Conservation (phyloP, 2,113 vertebrate species). For the Diadophis punctatus region DNA sequence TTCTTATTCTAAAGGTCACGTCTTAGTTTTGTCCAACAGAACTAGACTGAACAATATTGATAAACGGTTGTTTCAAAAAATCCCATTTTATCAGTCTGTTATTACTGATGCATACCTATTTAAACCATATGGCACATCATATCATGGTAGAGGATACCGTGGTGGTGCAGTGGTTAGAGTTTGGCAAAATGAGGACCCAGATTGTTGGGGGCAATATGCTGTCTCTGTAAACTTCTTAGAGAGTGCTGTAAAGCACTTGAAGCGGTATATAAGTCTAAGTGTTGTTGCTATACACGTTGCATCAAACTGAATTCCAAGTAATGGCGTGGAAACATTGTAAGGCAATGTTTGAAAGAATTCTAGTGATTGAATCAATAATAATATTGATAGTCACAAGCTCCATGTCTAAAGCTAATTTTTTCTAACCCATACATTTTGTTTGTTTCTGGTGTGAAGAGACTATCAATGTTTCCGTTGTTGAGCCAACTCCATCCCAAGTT, state of each 20-base stretch:
- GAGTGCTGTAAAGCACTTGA: not conserved
- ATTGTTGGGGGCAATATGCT: not conserved
- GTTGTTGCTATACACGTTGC: not conserved
- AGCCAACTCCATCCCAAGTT: not conserved
- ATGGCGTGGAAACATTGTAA: not conserved
- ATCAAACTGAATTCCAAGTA: not conserved
- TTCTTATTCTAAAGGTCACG: not conserved
- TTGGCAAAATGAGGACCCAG: not conserved
- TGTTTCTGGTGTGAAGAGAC: not conserved
- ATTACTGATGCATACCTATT: not conserved
- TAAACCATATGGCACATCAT: not conserved
- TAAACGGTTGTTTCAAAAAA: not conserved
- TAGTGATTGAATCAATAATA: not conserved
- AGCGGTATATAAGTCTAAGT: not conserved
- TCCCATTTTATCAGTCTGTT: not conserved
- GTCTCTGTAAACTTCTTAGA: not conserved
- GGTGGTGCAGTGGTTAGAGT: not conserved
- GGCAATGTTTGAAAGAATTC: not conserved
- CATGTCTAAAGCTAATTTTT: not conserved
- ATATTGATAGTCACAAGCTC: not conserved
- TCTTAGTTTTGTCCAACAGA: not conserved
- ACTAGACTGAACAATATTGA: not conserved
- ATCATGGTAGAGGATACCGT: not conserved
- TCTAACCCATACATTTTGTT: not conserved
- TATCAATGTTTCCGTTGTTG: not conserved